Evolutionary conservation across 2,888 invertebrate genomes (phyloP).

Genomic region (Latrodectus hesperus): DNA sequence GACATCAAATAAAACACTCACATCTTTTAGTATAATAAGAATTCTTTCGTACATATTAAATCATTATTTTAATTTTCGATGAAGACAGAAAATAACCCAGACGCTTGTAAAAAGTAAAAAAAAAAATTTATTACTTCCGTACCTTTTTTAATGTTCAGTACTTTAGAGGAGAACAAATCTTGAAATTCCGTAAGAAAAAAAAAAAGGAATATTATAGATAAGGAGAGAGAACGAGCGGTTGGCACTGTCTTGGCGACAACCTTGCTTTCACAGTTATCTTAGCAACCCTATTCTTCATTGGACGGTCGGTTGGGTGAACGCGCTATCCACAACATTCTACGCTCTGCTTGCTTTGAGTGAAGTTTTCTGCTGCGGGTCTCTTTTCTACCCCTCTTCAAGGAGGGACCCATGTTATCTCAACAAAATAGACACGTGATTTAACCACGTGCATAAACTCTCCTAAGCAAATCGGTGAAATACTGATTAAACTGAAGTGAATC

Average conservation of each 20-base stretch:
- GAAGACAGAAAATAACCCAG: no score
- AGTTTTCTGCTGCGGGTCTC: neutral
- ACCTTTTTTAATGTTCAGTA: no score
- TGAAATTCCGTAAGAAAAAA: no score
- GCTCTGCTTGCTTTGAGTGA: conserved; percentile 32
- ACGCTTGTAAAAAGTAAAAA: no score
- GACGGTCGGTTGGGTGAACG: conserved; percentile 34
- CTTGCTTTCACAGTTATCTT: neutral
- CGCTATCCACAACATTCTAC: conserved; percentile 39
- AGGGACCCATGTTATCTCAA: conserved; percentile 4
- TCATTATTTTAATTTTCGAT: no score
- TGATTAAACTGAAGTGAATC: neutral
- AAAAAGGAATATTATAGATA: no score
- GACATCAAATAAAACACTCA: no score
- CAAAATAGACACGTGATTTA: neutral
- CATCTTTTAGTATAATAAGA: no score
- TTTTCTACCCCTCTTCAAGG: neutral
- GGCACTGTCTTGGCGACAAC: conserved; percentile 26
- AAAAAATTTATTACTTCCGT: no score
- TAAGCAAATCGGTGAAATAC: neutral
- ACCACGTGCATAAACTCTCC: neutral
- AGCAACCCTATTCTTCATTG: conserved; percentile 39
- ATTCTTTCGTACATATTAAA: no score
- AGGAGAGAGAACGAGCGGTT: neutral
- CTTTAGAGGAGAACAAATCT: no score